Percentiles rank a stretch among this genome's conserved stretches.
phyloP scores from a whole-genome alignment of 1,140 invertebrate genomes.

The Alviniconcha marisindica region DNA sequence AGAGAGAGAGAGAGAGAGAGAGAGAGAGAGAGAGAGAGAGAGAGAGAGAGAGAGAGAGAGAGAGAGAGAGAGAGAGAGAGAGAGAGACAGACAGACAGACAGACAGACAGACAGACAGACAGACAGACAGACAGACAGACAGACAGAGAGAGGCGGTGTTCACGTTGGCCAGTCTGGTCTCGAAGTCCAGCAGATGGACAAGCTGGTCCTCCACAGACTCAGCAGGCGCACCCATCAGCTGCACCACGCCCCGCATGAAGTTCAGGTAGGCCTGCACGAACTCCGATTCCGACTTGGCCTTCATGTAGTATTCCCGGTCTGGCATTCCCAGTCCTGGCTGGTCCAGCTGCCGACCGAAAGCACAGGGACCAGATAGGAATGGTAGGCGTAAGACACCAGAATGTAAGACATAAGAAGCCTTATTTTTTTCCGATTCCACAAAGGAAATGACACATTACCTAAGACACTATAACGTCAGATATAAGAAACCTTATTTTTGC shows the following conservation, averaged over 20 bases:
- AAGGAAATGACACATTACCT: too few species aligned
- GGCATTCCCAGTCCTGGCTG: conserved; percentile 88
- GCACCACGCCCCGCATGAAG: conserved; percentile 87
- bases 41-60: not conserved
- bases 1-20: not conserved
- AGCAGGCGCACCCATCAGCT: conserved; percentile 83
- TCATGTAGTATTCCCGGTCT: conserved; percentile 86
- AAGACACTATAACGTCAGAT: too few species aligned
- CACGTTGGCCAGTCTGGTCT: conserved; percentile 87
- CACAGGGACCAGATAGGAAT: too few species aligned
- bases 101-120: conserved; percentile 16
- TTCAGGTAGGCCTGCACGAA: conserved; percentile 84
- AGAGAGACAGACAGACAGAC: not conserved
- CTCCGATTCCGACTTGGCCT: conserved; percentile 76
- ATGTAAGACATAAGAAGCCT: too few species aligned
- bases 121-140: conserved; percentile 16
- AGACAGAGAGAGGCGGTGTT: conserved; percentile 55
- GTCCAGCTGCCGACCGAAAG: conserved; percentile 89
- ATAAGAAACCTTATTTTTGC: too few species aligned
- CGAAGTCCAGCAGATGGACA: conserved; percentile 84
- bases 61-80: not conserved
- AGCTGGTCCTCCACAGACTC: conserved; percentile 82
- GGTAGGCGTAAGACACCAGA: not conserved
- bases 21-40: not conserved
- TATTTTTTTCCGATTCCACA: too few species aligned